phyloP scores from a whole-genome alignment of 2,888 invertebrate genomes.

The Chymomyza caudatula region DNA sequence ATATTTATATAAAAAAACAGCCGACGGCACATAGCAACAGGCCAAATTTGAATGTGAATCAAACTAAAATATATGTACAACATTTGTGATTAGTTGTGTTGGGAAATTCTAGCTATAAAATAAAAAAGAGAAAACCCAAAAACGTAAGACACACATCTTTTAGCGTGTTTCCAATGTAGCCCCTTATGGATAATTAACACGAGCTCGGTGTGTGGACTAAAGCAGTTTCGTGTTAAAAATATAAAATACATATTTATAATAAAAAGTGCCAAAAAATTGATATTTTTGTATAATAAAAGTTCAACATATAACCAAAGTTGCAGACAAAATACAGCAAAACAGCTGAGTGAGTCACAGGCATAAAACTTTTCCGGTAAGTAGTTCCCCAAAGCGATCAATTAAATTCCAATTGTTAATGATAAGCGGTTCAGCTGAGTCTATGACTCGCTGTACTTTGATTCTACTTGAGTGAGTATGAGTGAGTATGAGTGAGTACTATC shows the following conservation, averaged over 20 bases:
- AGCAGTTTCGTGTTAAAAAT: conserved; percentile 71
- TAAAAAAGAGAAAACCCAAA: conserved; percentile 4
- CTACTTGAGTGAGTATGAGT: not conserved
- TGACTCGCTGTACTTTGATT: not conserved
- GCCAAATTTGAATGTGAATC: not conserved
- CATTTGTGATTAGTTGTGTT: not conserved
- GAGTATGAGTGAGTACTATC: not conserved
- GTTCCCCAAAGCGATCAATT: conserved; percentile 28
- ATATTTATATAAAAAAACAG: conserved; percentile 32
- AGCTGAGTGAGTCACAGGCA: conserved; percentile 56
- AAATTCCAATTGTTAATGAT: not conserved
- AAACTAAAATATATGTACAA: not conserved
- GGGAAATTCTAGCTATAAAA: not conserved
- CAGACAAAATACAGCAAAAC: conserved; percentile 21
- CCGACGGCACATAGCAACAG: conserved; percentile 50
- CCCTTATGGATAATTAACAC: conserved; percentile 71
- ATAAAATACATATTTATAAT: conserved; percentile 15
- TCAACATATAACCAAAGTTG: conserved; percentile 18
- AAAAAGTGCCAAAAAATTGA: conserved; percentile 30
- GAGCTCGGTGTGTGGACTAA: conserved; percentile 69
- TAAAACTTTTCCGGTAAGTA: conserved; percentile 67
- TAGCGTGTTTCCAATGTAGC: conserved; percentile 74
- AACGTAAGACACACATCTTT: conserved; percentile 23
- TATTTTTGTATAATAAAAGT: conserved; percentile 11
- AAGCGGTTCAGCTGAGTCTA: not conserved